Base-by-base conservation (phyloP, 2,113 vertebrate species). In the Caloenas nicobarica region DNA sequence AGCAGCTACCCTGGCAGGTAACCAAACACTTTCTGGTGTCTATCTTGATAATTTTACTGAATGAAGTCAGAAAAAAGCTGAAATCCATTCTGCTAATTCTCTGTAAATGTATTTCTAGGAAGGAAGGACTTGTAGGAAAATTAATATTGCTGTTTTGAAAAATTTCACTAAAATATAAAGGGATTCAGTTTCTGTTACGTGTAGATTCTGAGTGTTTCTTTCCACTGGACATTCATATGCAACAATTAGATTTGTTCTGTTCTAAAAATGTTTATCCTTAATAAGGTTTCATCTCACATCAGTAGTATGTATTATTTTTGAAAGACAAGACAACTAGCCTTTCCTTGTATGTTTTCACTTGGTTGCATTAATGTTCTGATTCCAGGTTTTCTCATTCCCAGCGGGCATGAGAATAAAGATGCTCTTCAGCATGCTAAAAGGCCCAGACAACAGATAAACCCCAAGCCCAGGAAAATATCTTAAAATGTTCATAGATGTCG, bases 1-100 rank as follows among this genome's bases (percentile, higher is more conserved):
- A 94, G 99, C 99, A 91, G 99, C 99, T 65, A 98, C 99, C 10
- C 98, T 99, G 87, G 99, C 99, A 98, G 99, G 99, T 99, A 98
- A 97, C 64, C 88, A 56, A 87, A 16, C 46, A 18, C 94, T 91
- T 78, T 51, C 17, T 50, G 34, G 40, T 65, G 38, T 82, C 46
- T 94, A 3, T 81, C 77, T 53, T 76, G 21, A 26, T 73, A 33
- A 56, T 65, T 77, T 78, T 76, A 19, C 53, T 17, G 9, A 70
- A 56, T 16, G 1, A 56, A 71, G 46, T 74, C 9, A 33, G 42
- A 13, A 71, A 58, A 69, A 76, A 54, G 13, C 9, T 56, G 3
- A 57, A 77, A 62, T 79, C 23, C 10, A 3, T 80, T 23, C 36
- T 73, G 24, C 70, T 86, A 58, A 4, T 70, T 93, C 44, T 73